A percentile compares a stretch with the other conserved stretches of the same genome.
These are phyloP conservation scores for Crax fasciolata DNA, from an alignment of 2,797 vertebrate genomes.

Conservation along the genomic window DNA sequence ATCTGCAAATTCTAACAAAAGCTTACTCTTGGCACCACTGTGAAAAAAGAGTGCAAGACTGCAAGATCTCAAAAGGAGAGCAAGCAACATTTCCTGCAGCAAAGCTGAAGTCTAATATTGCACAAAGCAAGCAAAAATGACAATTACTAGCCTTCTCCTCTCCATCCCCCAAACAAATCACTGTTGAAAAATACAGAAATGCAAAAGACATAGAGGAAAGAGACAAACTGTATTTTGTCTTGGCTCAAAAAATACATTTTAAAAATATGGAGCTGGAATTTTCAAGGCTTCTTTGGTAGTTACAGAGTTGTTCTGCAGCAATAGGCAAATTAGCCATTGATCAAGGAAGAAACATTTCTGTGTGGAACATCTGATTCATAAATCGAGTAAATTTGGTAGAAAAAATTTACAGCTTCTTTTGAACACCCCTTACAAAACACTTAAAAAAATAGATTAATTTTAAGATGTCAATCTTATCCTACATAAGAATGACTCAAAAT, in stretches of 20 bases:
- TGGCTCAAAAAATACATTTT: not conserved
- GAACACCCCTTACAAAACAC: not conserved
- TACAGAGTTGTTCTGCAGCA: not conserved
- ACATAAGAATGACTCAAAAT: not conserved
- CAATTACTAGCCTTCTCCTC: not conserved
- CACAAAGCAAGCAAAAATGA: not conserved
- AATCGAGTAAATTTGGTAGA: not conserved
- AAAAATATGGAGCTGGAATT: not conserved
- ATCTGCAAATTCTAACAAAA: not conserved
- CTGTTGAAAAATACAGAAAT: not conserved
- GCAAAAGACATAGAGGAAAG: not conserved
- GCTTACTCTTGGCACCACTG: not conserved
- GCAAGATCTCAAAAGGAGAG: not conserved
- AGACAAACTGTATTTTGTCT: not conserved
- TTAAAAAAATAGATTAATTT: not conserved
- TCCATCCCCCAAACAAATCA: not conserved
- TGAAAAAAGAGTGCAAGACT: not conserved
- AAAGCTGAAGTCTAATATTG: not conserved
- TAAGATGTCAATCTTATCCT: not conserved
- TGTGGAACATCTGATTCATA: not conserved
- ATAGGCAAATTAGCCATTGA: not conserved
- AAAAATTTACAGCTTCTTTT: not conserved
- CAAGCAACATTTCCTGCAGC: not conserved
- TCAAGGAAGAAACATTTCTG: not conserved
- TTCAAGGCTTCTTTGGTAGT: not conserved